Conservation (phyloP, 2,888 invertebrate species). For the Mantis religiosa region DNA sequence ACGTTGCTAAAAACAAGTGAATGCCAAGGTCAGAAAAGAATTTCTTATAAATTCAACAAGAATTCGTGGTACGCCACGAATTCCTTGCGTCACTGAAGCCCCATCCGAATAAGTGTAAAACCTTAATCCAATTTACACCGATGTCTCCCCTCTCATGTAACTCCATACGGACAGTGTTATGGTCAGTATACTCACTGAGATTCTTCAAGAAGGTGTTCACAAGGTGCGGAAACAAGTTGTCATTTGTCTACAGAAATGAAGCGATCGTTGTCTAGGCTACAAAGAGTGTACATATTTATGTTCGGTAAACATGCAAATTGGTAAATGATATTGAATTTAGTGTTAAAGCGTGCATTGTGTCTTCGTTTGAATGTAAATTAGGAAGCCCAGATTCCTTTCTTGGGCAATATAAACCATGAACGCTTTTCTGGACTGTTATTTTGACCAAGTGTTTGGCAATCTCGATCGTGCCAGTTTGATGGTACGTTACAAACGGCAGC, state of each 20-base stretch:
- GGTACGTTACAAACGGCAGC: conserved; percentile 64
- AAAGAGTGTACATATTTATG: no score
- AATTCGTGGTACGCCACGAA: neutral
- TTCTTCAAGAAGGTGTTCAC: neutral
- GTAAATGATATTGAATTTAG: neutral
- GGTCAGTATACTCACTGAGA: neutral
- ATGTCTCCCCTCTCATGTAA: neutral
- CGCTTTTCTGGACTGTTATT: conserved; percentile 73
- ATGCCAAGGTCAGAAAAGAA: neutral
- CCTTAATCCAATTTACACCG: neutral
- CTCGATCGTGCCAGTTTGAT: conserved; percentile 69
- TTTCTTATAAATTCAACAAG: neutral
- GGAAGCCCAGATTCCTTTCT: neutral
- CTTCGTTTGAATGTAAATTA: neutral
- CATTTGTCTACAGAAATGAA: neutral
- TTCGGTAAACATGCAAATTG: neutral
- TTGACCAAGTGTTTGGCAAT: conserved; percentile 67
- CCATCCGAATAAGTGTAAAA: neutral
- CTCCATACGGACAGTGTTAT: neutral
- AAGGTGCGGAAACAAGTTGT: neutral
- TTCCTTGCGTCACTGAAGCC: neutral
- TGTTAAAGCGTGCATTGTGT: neutral
- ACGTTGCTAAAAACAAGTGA: no score
- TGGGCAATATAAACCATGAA: conserved; percentile 54
- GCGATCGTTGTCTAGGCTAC: neutral